Evolutionary conservation across 2,113 vertebrate species (phyloP).

Genomic region (Cariama cristata): DNA sequence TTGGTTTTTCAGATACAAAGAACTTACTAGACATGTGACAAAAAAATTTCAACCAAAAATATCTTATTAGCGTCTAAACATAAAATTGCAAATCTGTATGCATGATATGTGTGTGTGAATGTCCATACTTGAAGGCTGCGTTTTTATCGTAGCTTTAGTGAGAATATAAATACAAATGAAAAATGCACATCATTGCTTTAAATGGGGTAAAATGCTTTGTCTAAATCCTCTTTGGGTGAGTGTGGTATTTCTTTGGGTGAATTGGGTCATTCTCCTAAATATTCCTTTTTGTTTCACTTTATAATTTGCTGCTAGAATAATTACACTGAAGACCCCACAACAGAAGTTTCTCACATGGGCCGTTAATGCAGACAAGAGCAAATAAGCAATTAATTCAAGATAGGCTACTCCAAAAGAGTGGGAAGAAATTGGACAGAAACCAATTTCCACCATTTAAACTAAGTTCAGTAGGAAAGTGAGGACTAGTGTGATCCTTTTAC

Average conservation of each 20-base stretch:
- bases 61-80: neutral
- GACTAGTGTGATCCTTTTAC: neutral
- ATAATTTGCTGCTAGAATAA: constrained; percentile 3
- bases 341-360: neutral
- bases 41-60: constrained; percentile 17
- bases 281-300: constrained; percentile 8
- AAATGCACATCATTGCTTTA: neutral
- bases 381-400: neutral
- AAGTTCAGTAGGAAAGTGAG: neutral
- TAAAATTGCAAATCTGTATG: neutral
- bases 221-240: neutral
- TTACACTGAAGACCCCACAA: neutral
- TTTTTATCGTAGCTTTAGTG: neutral
- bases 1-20: constrained; percentile 10
- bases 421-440: neutral
- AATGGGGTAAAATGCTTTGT: neutral
- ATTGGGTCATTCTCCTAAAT: neutral
- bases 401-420: neutral
- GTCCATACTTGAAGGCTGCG: neutral
- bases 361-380: neutral
- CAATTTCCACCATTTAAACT: neutral
- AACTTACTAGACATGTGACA: neutral
- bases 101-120: neutral
- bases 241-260: constrained; percentile 9
- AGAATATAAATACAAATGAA: neutral